Percentiles rank a stretch among this genome's conserved stretches.
Evolutionary conservation across 1,140 invertebrate genomes (phyloP).

Genomic region (Megalopta genalis): DNA sequence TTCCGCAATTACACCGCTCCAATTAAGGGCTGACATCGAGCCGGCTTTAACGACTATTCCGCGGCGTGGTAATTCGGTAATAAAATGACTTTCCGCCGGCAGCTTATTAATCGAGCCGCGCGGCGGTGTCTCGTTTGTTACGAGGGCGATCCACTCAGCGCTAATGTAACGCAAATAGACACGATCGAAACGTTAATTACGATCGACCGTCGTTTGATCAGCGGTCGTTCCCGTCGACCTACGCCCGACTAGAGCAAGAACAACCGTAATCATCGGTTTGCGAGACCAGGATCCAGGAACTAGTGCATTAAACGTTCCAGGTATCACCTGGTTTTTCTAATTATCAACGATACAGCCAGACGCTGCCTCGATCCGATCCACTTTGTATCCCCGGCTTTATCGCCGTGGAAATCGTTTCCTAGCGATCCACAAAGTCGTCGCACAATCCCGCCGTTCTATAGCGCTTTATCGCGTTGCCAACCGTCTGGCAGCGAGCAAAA

Average conservation of each 20-base stretch:
- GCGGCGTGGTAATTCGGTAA: background rate
- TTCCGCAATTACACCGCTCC: background rate
- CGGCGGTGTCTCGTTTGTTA: slow-evolving; percentile 6
- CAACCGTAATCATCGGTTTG: slow-evolving; percentile 11
- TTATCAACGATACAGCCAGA: background rate
- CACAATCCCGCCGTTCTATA: background rate
- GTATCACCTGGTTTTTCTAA: slow-evolving; percentile 12
- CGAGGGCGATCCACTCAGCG: slow-evolving; percentile 2
- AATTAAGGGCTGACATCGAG: background rate
- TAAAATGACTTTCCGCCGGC: background rate
- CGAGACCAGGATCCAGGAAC: background rate
- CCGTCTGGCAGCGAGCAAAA: background rate
- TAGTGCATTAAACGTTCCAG: background rate
- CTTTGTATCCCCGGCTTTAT: slow-evolving; percentile 11
- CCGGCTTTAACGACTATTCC: background rate
- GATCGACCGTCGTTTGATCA: background rate
- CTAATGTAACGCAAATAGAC: slow-evolving; percentile 24
- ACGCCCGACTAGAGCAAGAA: slow-evolving; percentile 9
- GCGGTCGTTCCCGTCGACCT: slow-evolving; percentile 3
- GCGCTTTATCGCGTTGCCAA: background rate
- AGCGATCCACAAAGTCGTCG: background rate
- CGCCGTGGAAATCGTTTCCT: background rate
- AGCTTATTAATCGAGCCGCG: slow-evolving; percentile 1
- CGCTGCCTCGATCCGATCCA: background rate
- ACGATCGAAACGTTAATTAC: slow-evolving; percentile 12